These are phyloP conservation scores for Eonycteris spelaea DNA, from an alignment of 2,113 vertebrate species.

Conservation along the genomic window DNA sequence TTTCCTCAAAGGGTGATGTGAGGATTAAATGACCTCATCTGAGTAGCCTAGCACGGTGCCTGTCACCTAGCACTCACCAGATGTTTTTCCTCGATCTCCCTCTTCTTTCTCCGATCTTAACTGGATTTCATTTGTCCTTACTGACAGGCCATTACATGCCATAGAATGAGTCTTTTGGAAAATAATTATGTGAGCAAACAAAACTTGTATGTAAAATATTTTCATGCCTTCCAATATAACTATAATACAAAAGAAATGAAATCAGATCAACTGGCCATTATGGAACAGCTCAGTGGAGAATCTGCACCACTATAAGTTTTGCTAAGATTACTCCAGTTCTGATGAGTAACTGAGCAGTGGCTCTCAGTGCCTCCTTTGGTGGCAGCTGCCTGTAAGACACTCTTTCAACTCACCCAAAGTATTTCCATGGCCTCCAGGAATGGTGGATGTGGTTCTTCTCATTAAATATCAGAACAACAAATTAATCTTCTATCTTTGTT, in stretches of 20 bases:
- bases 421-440: background rate
- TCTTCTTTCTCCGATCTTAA: background rate
- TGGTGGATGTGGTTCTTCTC: background rate
- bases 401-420: background rate
- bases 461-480: background rate
- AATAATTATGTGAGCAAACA: background rate
- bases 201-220: background rate
- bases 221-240: background rate
- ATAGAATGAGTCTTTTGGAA: conserved; percentile 13
- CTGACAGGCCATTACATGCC: background rate
- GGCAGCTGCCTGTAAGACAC: background rate
- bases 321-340: background rate
- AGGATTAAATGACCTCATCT: background rate
- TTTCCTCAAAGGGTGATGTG: background rate
- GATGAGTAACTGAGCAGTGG: too few species aligned
- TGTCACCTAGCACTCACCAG: background rate
- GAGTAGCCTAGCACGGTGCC: background rate
- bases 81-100: background rate
- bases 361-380: background rate
- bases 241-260: background rate
- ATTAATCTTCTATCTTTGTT: background rate
- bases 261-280: background rate
- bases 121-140: conserved; percentile 5
- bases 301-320: background rate
- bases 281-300: background rate